Evolutionary conservation across 2,113 vertebrate species (phyloP).

Genomic region (Rhinolophus sinicus): DNA sequence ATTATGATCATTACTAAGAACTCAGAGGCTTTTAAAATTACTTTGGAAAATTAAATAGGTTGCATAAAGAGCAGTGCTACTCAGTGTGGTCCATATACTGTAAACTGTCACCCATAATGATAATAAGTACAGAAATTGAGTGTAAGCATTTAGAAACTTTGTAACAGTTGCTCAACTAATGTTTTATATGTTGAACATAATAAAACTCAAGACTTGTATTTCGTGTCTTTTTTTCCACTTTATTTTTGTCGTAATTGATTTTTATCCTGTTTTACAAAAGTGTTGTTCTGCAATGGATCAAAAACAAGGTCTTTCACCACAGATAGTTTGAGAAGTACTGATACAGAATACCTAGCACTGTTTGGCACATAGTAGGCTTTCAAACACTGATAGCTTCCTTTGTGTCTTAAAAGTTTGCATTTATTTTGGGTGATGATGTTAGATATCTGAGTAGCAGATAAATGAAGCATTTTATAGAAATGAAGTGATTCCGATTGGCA

Average conservation of each 20-base stretch:
- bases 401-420: not conserved
- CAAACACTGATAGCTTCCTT: not conserved
- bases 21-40: not conserved
- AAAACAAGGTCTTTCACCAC: not conserved
- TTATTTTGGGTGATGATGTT: not conserved
- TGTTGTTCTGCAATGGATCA: not conserved
- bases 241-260: not conserved
- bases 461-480: constrained; percentile 1
- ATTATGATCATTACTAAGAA: not conserved
- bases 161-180: not conserved
- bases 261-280: not conserved
- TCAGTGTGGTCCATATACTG: not conserved
- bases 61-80: not conserved
- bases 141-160: not conserved
- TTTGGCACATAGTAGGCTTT: not conserved
- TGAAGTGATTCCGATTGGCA: not conserved
- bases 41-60: constrained; percentile 14
- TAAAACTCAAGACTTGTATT: not conserved
- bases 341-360: not conserved
- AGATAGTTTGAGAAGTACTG: not conserved
- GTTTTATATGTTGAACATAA: not conserved
- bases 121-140: not conserved
- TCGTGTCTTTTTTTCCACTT: not conserved
- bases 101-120: not conserved
- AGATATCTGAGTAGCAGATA: not conserved